Evolutionary conservation across 2,113 vertebrate genomes (phyloP), one percentile per base, ranked within the genome.

Genomic region (Brachyhypopomus occidentalis): DNA sequence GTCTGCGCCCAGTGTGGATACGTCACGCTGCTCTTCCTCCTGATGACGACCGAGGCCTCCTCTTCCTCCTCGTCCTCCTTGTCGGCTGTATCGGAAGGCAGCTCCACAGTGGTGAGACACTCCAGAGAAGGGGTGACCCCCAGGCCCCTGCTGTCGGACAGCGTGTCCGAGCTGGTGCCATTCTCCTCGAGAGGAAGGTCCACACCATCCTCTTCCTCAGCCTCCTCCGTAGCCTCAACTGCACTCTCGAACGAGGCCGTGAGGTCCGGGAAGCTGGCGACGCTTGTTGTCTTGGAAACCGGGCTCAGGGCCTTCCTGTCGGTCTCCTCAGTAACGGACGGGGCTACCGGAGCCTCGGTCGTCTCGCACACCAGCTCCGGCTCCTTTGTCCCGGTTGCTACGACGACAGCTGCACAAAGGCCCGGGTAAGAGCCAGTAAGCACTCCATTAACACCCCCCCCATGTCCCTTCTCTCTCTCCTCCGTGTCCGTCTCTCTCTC

Each of bases 301-400:
- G 84, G 82, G 80, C 84, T 87, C 72, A 77, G 73, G 63, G 75
- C 83, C 72, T 38, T 79, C 76, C 85, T 89, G 30, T 85, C 83
- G 2, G 59, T 70, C 4, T 86, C 88, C 59, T 67, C 81, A 60
- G 88, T 80, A 76, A 89, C 36, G 60, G 89, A 72, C 55, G 77
- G 77, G 71, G 86, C 83, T 45, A 63, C 63, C 1, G 73, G 58
- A 60, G 75, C 34, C 36, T 70, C 66, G 7, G 66, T 80, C 79
- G 82, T 75, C 84, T 85, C 82, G 78, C 70, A 9, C 30, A 11
- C 89, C 85, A 78, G 79, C 90, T 92, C 84, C 20, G 81, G 85
- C 84, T 93, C 92, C n/a, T 95, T 92, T 90, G 88, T 93, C 89
- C 89, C 88, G 67, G 88, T 81, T 84, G 85, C 75, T 2, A 75